These are phyloP conservation scores for Drosophila repleta DNA, from an alignment of 1,140 invertebrate species.

Conservation along the genomic window DNA sequence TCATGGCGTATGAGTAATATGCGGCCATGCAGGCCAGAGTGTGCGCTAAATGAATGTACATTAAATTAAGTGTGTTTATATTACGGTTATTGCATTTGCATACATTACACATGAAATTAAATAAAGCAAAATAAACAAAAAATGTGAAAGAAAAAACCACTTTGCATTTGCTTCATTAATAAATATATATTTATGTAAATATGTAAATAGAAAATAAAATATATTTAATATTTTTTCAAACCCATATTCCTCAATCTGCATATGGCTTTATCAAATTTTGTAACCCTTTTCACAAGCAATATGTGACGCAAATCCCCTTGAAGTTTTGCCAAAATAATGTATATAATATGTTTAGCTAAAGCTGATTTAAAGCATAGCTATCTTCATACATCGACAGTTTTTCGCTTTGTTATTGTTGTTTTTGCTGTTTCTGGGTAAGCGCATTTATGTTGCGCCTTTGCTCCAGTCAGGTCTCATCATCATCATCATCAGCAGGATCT, in stretches of 20 bases:
- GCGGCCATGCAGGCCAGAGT: background rate
- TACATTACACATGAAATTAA: conserved; percentile 27
- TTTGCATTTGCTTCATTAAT: background rate
- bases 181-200: background rate
- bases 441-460: conserved; percentile 35
- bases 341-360: conserved; percentile 12
- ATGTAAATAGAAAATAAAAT: too few species aligned
- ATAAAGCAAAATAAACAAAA: background rate
- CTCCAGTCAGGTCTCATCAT: conserved; percentile 50
- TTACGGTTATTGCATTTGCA: conserved; percentile 35
- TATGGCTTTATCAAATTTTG: too few species aligned
- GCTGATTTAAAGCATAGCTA: background rate
- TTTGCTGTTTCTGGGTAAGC: conserved; percentile 16
- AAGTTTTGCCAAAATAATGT: conserved; percentile 1
- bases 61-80: conserved; percentile 43
- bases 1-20: conserved; percentile 29
- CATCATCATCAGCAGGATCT: conserved; percentile 19
- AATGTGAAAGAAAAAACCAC: background rate
- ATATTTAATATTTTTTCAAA: background rate
- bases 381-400: conserved; percentile 14
- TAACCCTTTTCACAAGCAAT: background rate
- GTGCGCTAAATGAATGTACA: conserved; percentile 30
- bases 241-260: too few species aligned
- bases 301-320: background rate
- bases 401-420: background rate